phyloP scores from a whole-genome alignment of 2,797 vertebrate genomes.

The Hafferia zeledoni region DNA sequence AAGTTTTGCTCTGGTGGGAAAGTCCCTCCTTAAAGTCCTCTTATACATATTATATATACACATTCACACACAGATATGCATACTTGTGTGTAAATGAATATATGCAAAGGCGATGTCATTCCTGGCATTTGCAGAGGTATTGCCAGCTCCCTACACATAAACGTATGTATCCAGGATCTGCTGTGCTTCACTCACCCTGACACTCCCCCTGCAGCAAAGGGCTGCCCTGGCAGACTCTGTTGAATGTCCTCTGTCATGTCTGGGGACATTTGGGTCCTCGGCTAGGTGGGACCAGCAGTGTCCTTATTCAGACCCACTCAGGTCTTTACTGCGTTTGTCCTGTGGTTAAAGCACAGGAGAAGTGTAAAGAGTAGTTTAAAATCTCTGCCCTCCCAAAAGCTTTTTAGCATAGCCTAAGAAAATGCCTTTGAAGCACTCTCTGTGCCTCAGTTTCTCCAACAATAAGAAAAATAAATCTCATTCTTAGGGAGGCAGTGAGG shows the following conservation, averaged over 20 bases:
- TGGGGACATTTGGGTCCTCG: neutral
- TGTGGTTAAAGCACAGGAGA: neutral
- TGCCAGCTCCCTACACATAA: neutral
- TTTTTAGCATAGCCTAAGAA: neutral
- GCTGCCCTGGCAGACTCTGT: neutral
- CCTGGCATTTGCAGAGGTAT: neutral
- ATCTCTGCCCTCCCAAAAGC: neutral
- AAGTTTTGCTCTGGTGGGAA: slow-evolving; percentile 13
- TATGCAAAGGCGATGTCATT: neutral
- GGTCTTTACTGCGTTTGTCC: neutral
- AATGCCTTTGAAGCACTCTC: neutral
- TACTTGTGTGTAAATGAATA: neutral
- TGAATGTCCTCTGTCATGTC: neutral
- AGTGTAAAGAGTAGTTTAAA: neutral
- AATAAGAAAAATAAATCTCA: neutral
- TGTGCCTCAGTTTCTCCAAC: neutral
- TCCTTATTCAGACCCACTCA: neutral
- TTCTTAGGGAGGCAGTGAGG: neutral
- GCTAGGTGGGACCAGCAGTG: neutral
- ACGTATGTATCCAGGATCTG: neutral
- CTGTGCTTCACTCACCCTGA: neutral
- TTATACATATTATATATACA: neutral
- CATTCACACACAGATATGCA: neutral
- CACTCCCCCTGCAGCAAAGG: neutral
- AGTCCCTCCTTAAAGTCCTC: neutral